Evolutionary conservation across 2,113 vertebrate species (phyloP).

Genomic region (Paramisgurnus dabryanus): DNA sequence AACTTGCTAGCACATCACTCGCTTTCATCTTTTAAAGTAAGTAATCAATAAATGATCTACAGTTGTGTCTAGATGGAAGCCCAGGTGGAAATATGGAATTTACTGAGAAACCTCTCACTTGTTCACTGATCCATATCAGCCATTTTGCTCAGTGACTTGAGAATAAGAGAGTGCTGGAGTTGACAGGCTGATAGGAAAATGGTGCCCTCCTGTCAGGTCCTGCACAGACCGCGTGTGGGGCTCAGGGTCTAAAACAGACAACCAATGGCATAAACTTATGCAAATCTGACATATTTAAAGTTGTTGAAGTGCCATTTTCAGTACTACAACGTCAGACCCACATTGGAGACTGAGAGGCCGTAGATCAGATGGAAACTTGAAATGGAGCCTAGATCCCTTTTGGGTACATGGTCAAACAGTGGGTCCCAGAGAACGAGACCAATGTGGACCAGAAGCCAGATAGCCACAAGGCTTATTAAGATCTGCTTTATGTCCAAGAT

Average conservation of each 20-base stretch:
- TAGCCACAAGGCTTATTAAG: constrained; percentile 30
- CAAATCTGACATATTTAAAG: constrained; percentile 21
- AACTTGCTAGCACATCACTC: not conserved
- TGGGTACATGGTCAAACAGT: constrained; percentile 9
- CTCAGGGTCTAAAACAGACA: not conserved
- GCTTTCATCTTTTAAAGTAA: not conserved
- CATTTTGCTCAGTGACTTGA: constrained; percentile 12
- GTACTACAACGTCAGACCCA: constrained; percentile 29
- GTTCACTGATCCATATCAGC: constrained; percentile 20
- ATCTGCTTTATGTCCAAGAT: not conserved
- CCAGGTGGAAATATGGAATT: not conserved
- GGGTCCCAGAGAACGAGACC: constrained; percentile 1
- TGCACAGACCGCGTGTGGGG: not conserved
- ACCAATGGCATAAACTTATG: constrained; percentile 30
- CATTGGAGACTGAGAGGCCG: constrained; percentile 26
- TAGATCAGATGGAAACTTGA: constrained; percentile 41
- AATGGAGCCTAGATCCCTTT: constrained; percentile 28
- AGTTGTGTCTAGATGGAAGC: not conserved
- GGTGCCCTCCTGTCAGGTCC: not conserved
- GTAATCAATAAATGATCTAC: not conserved
- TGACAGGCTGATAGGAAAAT: constrained; percentile 7
- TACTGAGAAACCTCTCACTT: not conserved
- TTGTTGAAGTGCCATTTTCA: constrained; percentile 40
- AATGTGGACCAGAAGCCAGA: not conserved
- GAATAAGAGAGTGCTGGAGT: not conserved